Conservation (phyloP, 2,888 invertebrate species). For the Pandemis heparana region DNA sequence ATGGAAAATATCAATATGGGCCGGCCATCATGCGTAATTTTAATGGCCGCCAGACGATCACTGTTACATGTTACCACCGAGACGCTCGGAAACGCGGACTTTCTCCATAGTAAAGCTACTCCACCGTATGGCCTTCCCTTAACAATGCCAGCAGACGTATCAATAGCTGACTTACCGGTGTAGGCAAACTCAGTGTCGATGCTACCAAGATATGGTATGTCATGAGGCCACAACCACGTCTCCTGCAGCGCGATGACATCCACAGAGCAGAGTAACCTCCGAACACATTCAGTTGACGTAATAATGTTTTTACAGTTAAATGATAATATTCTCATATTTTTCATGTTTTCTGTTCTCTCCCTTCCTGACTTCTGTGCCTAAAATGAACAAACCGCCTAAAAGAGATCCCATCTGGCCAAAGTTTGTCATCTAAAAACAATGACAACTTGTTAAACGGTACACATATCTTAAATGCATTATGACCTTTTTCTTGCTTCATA, state of each 20-base stretch:
- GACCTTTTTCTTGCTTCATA: too few species aligned
- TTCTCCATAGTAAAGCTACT: neutral
- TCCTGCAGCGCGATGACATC: too few species aligned
- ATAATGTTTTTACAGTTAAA: neutral
- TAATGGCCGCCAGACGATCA: neutral
- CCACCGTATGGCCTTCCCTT: neutral
- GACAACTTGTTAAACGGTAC: neutral
- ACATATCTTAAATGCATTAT: neutral
- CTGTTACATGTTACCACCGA: neutral
- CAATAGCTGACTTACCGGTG: constrained; percentile 40
- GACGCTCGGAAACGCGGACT: neutral
- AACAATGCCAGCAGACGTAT: constrained; percentile 25
- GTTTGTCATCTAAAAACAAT: neutral
- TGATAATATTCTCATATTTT: too few species aligned
- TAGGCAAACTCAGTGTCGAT: constrained; percentile 21
- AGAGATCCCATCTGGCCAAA: neutral
- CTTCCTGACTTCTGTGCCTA: neutral
- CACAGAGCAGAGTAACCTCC: neutral
- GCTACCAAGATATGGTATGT: neutral
- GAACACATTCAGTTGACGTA: neutral
- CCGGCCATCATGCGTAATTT: neutral
- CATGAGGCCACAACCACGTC: too few species aligned
- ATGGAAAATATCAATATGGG: too few species aligned
- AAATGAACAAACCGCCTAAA: neutral
- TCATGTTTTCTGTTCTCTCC: too few species aligned